These are phyloP conservation scores for Latrodectus geometricus DNA, from an alignment of 1,140 invertebrate genomes.

Conservation along the genomic window DNA sequence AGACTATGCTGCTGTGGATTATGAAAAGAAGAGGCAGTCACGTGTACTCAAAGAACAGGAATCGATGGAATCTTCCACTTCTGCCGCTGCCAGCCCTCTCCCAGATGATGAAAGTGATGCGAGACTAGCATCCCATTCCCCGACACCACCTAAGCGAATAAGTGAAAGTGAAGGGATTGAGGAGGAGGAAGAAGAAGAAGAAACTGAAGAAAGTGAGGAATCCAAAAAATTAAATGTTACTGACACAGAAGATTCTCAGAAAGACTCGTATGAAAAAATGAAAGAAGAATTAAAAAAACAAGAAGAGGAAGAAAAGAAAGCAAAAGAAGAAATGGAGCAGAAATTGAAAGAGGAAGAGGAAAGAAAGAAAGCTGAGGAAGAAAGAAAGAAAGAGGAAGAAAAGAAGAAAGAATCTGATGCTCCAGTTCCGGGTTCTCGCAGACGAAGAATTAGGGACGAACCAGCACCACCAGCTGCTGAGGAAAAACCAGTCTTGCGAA, in stretches of 20 bases:
- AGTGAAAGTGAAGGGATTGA: conserved; percentile 3
- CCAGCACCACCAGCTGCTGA: conserved; percentile 23
- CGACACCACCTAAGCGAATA: conserved; percentile 28
- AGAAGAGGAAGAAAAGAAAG: conserved; percentile 36
- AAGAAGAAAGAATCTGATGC: background rate
- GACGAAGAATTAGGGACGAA: conserved; percentile 26
- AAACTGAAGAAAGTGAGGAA: conserved; percentile 4
- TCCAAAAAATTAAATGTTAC: background rate
- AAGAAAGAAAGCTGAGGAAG: conserved; percentile 34
- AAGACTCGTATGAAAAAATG: background rate
- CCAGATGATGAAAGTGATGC: conserved; percentile 31
- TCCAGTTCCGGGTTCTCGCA: background rate
- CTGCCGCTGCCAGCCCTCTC: conserved; percentile 28
- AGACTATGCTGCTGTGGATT: conserved; percentile 53
- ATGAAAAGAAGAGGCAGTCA: conserved; percentile 51
- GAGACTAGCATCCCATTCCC: conserved; percentile 3
- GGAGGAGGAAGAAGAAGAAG: conserved; percentile 9
- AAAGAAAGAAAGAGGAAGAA: conserved; percentile 11
- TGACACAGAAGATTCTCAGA: conserved; percentile 1
- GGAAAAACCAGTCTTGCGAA: conserved; percentile 34
- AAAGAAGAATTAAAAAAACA: background rate
- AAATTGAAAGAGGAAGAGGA: conserved; percentile 44
- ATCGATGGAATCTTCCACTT: conserved; percentile 31
- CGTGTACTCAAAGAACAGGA: conserved; percentile 53
- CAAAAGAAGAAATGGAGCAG: conserved; percentile 32